Evolutionary conservation across 2,113 vertebrate species (phyloP).

Genomic region (Anoura caudifer): DNA sequence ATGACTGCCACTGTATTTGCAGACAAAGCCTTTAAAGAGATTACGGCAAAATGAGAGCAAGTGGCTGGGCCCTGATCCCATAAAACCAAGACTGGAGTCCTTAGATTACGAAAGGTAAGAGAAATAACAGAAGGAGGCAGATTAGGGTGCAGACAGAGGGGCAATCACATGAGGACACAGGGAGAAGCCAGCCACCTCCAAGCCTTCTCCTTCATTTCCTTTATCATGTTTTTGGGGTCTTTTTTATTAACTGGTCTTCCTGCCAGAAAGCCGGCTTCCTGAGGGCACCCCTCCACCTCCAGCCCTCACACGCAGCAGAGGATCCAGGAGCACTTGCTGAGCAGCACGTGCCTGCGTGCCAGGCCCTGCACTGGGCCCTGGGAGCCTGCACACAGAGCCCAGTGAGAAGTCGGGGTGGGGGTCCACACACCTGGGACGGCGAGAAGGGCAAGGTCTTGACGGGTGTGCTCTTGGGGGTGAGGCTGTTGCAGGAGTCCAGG

Average conservation of each 20-base stretch:
- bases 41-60: neutral
- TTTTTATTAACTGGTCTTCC: neutral
- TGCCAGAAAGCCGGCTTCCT: neutral
- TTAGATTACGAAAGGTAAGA: neutral
- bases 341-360: fast-evolving
- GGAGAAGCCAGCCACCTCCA: neutral
- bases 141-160: neutral
- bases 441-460: constrained; percentile 97
- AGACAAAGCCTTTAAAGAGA: neutral
- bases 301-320: neutral
- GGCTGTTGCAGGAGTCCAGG: constrained; percentile 87
- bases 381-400: fast-evolving
- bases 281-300: fast-evolving
- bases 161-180: neutral
- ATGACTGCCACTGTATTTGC: neutral
- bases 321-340: neutral
- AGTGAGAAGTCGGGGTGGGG: fast-evolving
- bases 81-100: neutral
- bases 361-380: neutral
- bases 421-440: constrained; percentile 90
- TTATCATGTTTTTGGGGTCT: neutral
- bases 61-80: neutral
- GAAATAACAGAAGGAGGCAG: neutral
- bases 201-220: neutral
- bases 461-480: constrained; percentile 96